Evolutionary conservation across 2,113 vertebrate species (phyloP).

Genomic region (Arothron firmamentum): DNA sequence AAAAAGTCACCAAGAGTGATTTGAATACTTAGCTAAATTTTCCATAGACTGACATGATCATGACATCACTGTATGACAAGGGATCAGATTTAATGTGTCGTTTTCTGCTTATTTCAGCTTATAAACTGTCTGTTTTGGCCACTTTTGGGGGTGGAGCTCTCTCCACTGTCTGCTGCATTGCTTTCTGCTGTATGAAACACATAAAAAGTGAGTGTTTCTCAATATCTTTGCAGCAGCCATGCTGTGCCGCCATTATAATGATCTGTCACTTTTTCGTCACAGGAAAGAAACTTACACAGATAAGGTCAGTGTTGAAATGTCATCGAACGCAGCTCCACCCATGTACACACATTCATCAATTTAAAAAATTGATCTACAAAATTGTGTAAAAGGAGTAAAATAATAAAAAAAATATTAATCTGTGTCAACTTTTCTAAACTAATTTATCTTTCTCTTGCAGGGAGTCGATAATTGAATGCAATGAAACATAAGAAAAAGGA

Average conservation of each 20-base stretch:
- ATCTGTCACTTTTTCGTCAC: slow-evolving; percentile 11
- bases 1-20: background rate
- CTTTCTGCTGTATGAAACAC: slow-evolving; percentile 49
- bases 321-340: slow-evolving; percentile 13
- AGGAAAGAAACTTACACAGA: slow-evolving; percentile 57
- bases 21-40: too few species aligned
- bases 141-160: slow-evolving; percentile 33
- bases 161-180: slow-evolving; percentile 41
- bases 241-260: background rate
- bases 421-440: too few species aligned
- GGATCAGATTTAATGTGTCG: too few species aligned
- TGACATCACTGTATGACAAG: too few species aligned
- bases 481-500: too few species aligned
- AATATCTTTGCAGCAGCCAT: background rate
- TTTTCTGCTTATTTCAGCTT: slow-evolving; percentile 39
- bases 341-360: background rate
- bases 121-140: slow-evolving; percentile 52
- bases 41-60: too few species aligned
- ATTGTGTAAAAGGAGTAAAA: too few species aligned
- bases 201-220: slow-evolving; percentile 61
- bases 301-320: slow-evolving; percentile 53
- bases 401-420: too few species aligned
- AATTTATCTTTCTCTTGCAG: too few species aligned
- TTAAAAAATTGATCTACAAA: slow-evolving; percentile 1
- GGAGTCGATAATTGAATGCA: too few species aligned